Percentiles rank a stretch among this genome's conserved stretches.
Evolutionary conservation across 2,113 vertebrate species (phyloP).

Genomic region (Microcebus griseorufus): DNA sequence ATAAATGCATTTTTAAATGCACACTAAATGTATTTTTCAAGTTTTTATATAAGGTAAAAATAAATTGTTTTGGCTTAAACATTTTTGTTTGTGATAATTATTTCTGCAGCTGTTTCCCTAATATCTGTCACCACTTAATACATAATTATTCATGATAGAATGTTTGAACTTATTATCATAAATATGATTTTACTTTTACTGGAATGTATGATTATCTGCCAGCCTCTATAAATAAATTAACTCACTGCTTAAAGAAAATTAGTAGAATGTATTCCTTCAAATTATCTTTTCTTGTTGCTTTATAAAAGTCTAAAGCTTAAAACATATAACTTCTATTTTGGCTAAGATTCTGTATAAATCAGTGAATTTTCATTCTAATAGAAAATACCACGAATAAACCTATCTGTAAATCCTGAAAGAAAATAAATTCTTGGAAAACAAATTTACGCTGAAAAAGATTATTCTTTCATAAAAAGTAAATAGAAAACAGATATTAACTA

Average conservation of each 20-base stretch:
- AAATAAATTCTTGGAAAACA: background rate
- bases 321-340: background rate
- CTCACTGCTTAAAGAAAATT: background rate
- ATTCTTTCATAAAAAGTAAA: background rate
- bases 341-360: background rate
- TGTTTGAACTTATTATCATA: background rate
- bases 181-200: background rate
- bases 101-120: background rate
- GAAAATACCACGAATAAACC: background rate
- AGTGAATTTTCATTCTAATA: background rate
- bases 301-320: background rate
- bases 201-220: background rate
- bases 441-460: background rate
- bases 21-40: background rate
- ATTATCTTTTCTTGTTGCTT: background rate
- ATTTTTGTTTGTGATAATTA: background rate
- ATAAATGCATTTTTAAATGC: background rate
- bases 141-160: background rate
- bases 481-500: background rate
- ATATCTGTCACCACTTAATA: background rate
- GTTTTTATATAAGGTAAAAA: background rate
- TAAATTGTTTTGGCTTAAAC: background rate
- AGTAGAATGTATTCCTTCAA: background rate
- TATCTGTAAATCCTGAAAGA: background rate
- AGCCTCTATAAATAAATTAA: background rate